phyloP scores from a whole-genome alignment of 1,140 invertebrate species.

The Hypsibius dujardini region DNA sequence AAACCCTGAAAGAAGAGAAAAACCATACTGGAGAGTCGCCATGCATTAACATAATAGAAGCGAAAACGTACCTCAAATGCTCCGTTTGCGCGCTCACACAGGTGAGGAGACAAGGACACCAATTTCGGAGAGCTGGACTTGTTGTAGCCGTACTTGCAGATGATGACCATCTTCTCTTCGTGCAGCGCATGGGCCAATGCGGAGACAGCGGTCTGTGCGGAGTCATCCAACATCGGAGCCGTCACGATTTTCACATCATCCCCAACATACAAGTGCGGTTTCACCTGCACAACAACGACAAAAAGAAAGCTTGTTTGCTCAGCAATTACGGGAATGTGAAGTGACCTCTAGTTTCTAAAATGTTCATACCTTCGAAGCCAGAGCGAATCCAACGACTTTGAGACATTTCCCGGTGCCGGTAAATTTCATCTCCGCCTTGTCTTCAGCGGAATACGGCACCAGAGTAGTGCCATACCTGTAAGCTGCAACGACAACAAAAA shows the following conservation, averaged over 20 bases:
- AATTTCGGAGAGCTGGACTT: not conserved
- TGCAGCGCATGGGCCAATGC: not conserved
- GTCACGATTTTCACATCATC: constrained; percentile 6
- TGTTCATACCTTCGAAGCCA: too few relatives aligned
- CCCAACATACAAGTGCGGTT: not conserved
- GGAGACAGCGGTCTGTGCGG: not conserved
- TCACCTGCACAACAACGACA: too few relatives aligned
- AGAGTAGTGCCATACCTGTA: not conserved
- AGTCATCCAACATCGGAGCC: not conserved
- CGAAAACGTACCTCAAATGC: not conserved
- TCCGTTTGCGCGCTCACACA: not conserved
- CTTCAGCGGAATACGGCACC: not conserved
- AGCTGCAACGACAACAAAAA: too few relatives aligned
- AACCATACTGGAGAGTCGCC: not conserved
- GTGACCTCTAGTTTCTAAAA: too few relatives aligned
- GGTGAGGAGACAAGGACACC: not conserved
- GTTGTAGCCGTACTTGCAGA: constrained; percentile 9
- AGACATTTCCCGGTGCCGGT: not conserved
- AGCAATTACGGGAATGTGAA: too few relatives aligned
- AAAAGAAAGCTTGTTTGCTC: too few relatives aligned
- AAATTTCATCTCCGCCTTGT: constrained; percentile 1
- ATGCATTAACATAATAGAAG: not conserved
- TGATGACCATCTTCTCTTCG: not conserved
- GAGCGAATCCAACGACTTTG: not conserved
- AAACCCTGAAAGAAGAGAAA: not conserved